phyloP scores from a whole-genome alignment of 2,113 vertebrate genomes.

The Thermophis baileyi region DNA sequence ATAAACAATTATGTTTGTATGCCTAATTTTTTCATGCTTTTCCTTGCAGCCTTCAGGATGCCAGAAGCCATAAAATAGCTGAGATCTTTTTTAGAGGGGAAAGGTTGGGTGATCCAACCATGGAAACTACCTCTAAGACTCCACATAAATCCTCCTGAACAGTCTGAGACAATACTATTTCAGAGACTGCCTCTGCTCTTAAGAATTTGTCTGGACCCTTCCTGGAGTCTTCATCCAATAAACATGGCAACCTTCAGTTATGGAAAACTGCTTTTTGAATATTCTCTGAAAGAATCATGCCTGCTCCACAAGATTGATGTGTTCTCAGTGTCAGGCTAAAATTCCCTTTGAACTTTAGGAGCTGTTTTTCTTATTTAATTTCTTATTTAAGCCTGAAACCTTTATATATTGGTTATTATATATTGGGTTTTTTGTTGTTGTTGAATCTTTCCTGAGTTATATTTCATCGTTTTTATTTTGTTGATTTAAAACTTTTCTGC shows the following conservation, averaged over 20 bases:
- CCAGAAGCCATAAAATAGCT: neutral
- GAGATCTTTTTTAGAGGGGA: neutral
- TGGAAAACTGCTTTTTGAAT: neutral
- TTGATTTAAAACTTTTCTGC: neutral
- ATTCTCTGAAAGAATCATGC: neutral
- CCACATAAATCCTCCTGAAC: neutral
- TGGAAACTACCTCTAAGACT: neutral
- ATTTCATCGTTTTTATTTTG: neutral
- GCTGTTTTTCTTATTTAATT: neutral
- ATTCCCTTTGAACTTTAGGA: neutral
- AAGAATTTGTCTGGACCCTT: neutral
- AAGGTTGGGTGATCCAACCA: neutral
- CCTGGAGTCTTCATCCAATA: neutral
- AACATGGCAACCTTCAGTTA: neutral
- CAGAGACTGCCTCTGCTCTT: neutral
- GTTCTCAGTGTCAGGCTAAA: neutral
- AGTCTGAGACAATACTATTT: neutral
- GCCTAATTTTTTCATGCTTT: neutral
- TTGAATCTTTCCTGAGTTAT: neutral
- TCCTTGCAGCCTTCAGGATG: neutral
- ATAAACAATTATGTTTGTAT: neutral
- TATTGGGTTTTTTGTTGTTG: neutral
- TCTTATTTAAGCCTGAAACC: neutral
- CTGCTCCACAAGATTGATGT: neutral
- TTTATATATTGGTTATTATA: neutral